Evolutionary conservation across 2,888 invertebrate genomes (phyloP), one percentile per base, ranked within the genome.

Genomic region (Apodemia mormo): DNA sequence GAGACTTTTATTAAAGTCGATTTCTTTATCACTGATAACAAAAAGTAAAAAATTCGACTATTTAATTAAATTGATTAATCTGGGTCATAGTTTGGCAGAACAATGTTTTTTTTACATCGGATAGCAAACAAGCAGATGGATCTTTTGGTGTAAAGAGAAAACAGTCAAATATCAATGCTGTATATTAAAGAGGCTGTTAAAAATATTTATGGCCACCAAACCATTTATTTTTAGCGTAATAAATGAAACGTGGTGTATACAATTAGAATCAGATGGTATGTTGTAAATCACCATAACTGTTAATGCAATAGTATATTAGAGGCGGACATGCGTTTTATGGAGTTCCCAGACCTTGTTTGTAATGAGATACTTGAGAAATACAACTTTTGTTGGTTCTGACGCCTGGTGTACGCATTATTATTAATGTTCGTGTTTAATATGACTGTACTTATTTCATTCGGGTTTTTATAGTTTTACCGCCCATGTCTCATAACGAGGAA

Each of bases 1-100:
- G 45, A 45, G 45, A 7, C 14, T 45, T 66, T 45, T 10, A 45
- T 66, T 45, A 45, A 22, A 45, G 29, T 12, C 22, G 49, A 49
- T 22, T 45, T 49, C 66, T 66, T 66, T 61, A 61, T 58, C 9
- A 29, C 33, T 61, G 4, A 29, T 33, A 61, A 61, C 33, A 61
- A 61, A 61, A 61, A 33, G 61, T 61, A 61, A 61, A 30, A 12
- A 14, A 33, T 33, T 29, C 58, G 56, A 9, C 56, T 9, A 56
- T 56, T 56, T 29, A 56, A 56, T 29, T 56, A 61, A 61, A 33
- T 61, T 33, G 33, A 61, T 61, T 61, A 61, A 33, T 61, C 30
- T 29, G 10, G 12, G 2, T 30, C 10, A 10, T 43, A 10, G 2
- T 2, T 9, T 43, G 43, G 43, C 10, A 10, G 8, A 40, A 40